phyloP scores from a whole-genome alignment of 2,797 vertebrate species.

The Mormyrops boulengeri region DNA sequence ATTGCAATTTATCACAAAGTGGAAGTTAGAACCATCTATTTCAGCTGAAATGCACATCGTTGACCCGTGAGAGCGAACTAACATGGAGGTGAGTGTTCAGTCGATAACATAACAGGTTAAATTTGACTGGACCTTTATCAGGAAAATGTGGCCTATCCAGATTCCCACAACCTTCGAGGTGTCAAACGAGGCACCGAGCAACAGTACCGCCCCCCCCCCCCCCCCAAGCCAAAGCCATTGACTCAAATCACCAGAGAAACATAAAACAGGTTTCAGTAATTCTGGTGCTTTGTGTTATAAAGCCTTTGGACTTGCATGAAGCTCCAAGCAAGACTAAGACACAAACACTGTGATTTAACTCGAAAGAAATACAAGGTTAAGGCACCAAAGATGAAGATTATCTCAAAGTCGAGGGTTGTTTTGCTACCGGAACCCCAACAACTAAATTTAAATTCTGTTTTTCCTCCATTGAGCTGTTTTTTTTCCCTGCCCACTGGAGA shows the following conservation, averaged over 20 bases:
- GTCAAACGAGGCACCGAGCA: neutral
- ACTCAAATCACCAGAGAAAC: neutral
- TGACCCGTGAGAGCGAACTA: neutral
- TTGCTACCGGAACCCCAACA: slow-evolving; percentile 37
- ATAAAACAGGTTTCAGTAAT: neutral
- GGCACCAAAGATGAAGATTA: neutral
- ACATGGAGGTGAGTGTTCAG: neutral
- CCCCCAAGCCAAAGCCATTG: neutral
- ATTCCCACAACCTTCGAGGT: neutral
- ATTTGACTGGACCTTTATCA: neutral
- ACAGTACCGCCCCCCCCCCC: neutral
- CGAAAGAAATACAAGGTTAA: neutral
- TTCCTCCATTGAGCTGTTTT: slow-evolving; percentile 43
- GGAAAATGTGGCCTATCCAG: neutral
- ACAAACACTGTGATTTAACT: neutral
- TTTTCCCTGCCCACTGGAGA: slow-evolving; percentile 51
- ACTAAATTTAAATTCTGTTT: slow-evolving; percentile 41
- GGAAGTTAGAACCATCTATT: neutral
- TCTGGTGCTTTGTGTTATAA: neutral
- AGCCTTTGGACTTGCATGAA: neutral
- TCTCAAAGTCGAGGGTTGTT: slow-evolving; percentile 18
- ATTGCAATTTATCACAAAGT: neutral
- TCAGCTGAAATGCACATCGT: neutral
- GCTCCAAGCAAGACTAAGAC: neutral
- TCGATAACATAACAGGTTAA: neutral